phyloP scores from a whole-genome alignment of 2,113 vertebrate species.

The Psammodynastes pulverulentus region DNA sequence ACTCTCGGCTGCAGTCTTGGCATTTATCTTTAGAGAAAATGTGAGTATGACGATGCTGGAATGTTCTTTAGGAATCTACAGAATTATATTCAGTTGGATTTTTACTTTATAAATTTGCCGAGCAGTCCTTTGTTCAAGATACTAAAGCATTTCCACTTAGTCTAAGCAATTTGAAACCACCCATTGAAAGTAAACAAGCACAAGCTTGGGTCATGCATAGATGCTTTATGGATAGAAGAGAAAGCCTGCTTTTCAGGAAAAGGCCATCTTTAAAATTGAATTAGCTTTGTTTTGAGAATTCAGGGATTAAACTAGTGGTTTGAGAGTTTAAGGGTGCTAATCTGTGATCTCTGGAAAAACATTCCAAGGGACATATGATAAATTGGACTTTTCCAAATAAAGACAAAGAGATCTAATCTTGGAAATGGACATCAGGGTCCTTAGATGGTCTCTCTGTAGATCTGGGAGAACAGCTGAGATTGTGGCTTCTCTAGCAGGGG shows the following conservation, averaged over 20 bases:
- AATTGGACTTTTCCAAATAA: not conserved
- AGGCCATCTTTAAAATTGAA: not conserved
- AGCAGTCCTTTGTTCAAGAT: not conserved
- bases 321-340: not conserved
- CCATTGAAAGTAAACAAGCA: not conserved
- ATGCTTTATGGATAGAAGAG: not conserved
- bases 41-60: constrained; percentile 69
- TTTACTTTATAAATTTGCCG: not conserved
- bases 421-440: not conserved
- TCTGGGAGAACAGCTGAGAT: not conserved
- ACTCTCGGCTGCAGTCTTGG: constrained; percentile 89
- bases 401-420: not conserved
- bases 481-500: not conserved
- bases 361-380: not conserved
- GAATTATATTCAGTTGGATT: constrained; percentile 8
- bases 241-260: not conserved
- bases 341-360: not conserved
- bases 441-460: not conserved
- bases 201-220: not conserved
- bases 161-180: not conserved
- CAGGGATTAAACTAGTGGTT: not conserved
- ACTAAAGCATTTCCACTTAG: not conserved
- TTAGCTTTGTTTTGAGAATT: not conserved
- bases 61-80: not conserved
- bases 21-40: constrained; percentile 90